These are phyloP conservation scores for Beaufortia kweichowensis DNA, from an alignment of 2,113 vertebrate species.

Conservation along the genomic window DNA sequence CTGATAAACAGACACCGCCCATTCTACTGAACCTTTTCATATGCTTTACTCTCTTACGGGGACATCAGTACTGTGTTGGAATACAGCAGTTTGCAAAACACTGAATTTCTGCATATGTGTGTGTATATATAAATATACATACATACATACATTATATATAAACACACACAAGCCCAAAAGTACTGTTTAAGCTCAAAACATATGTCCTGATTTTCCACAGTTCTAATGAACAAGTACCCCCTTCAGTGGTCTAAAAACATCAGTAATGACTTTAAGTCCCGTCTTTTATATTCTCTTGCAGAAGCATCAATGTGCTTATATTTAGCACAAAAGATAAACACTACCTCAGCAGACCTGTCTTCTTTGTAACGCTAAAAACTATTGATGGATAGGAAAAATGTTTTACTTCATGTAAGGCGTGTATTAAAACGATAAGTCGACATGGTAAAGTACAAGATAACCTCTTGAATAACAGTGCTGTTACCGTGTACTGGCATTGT, in stretches of 20 bases:
- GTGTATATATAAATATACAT: not conserved
- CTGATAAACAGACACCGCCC: not conserved
- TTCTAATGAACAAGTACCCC: not conserved
- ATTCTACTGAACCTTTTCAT: not conserved
- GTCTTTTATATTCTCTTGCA: not conserved
- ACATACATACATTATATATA: too few species aligned
- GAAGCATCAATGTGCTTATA: not conserved
- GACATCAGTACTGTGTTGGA: not conserved
- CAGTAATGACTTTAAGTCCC: not conserved
- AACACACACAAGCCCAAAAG: too few species aligned
- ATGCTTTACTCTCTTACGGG: not conserved
- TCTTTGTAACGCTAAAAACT: constrained; percentile 9
- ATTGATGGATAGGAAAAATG: not conserved
- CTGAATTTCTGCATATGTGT: not conserved
- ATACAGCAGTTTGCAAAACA: not conserved
- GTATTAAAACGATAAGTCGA: not conserved
- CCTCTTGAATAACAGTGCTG: not conserved
- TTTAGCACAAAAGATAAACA: not conserved
- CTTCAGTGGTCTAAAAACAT: constrained; percentile 2
- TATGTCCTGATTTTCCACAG: not conserved
- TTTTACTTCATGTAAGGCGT: not conserved
- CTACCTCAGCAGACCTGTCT: not conserved
- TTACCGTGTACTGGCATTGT: not conserved
- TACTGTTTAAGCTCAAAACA: not conserved
- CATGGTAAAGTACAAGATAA: not conserved